Evolutionary conservation across 2,797 vertebrate genomes (phyloP), one percentile per base, ranked within the genome.

Genomic region (Trichosurus vulpecula): DNA sequence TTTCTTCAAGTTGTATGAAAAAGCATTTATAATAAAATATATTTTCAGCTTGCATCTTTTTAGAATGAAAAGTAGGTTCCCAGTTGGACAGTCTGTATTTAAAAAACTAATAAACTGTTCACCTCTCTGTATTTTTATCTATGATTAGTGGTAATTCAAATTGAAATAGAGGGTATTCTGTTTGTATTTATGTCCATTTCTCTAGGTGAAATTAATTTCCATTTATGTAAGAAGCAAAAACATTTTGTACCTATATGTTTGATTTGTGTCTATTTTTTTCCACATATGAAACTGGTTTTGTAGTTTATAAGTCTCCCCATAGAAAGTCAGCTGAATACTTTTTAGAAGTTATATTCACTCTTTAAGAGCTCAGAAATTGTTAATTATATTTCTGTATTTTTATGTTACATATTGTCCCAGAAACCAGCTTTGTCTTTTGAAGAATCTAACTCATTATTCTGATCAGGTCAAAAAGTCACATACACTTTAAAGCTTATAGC

Each of bases 181-280:
- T 87, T 95, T 57, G 52, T 27, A 87, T 5, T 95, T 91, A 51
- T 95, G 96, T 97, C 91, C 92, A 92, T 96, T 94, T 97, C 52
- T 91, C 0, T 94, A 22, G 96, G 35, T 96, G 31, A 94, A 90
- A 92, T 90, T 92, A 25, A 66, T 94, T 95, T 95, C 53, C 95
- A 94, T 92, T 94, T 54, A 55, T 94, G 9, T 90, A 93, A 55
- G n/a, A 90, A 91, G 89, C 52, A 94, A 90, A 54, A 30, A 25
- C n/a, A 61, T 54, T 35, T 41, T 93, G 11, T 93, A 3, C 52
- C 52, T 54, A 93, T 93, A 91, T 58, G 29, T 94, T 92, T 95
- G 10, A 9, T 94, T 94, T 81, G 41, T 30, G 90, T 81, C 66
- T 91, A 54, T 4, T 52, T 54, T 81, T 81, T 94, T 27, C 55